Evolutionary conservation across 2,113 vertebrate genomes (phyloP).

Genomic region (Triplophysa rosa): DNA sequence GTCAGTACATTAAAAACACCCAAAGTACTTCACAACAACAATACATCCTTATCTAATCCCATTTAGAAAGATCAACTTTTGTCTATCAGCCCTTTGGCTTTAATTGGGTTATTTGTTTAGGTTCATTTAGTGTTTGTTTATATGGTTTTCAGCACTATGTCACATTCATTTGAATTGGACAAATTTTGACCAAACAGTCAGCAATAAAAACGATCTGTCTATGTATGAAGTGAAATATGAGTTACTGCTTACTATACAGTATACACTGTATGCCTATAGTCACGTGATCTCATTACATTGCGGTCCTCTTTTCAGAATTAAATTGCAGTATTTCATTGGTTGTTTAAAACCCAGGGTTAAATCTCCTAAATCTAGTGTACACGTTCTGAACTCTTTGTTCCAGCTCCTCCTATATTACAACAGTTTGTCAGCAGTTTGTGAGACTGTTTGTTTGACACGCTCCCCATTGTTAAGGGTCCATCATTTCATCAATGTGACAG

Average conservation of each 20-base stretch:
- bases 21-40: neutral
- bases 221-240: too few species aligned
- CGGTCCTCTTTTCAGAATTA: neutral
- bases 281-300: too few species aligned
- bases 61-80: neutral
- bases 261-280: neutral
- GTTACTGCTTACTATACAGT: neutral
- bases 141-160: neutral
- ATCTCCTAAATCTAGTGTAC: neutral
- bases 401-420: constrained; percentile 19
- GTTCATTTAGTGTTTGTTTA: neutral
- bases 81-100: neutral
- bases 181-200: neutral
- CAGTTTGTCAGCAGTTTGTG: constrained; percentile 60
- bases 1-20: constrained; percentile 41
- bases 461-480: constrained; percentile 51
- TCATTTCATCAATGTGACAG: constrained; percentile 52
- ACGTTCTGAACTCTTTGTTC: constrained; percentile 48
- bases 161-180: neutral
- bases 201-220: neutral
- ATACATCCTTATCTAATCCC: neutral
- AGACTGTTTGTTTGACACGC: constrained; percentile 36
- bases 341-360: neutral
- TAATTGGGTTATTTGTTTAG: neutral
- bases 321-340: neutral